A percentile compares a stretch with the other conserved stretches of the same genome.
Conservation (phyloP, 2,888 invertebrate genomes). For the Rhorus exstirpatorius region DNA sequence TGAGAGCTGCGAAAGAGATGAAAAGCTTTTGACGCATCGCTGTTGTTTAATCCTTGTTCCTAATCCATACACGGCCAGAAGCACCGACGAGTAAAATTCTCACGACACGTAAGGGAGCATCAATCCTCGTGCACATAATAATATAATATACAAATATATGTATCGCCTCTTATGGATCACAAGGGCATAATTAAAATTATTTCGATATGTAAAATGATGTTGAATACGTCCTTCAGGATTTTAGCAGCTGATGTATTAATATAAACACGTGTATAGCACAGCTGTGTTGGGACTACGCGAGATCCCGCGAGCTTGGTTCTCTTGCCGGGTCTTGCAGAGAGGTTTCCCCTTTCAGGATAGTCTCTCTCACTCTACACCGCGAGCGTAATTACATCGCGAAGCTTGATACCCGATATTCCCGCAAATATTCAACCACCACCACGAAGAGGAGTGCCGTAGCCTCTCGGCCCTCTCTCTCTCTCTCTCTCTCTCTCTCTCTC, state of each 20-base stretch:
- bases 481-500: not conserved
- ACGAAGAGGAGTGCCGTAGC: not conserved
- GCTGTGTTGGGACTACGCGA: slow-evolving; percentile 5
- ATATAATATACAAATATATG: too few relatives aligned
- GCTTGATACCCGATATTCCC: slow-evolving; percentile 67
- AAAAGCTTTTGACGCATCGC: too few relatives aligned
- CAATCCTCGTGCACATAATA: too few relatives aligned
- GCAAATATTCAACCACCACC: slow-evolving; percentile 50
- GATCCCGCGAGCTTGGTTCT: not conserved
- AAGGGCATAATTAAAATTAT: too few relatives aligned
- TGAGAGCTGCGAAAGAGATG: too few relatives aligned
- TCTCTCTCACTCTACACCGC: slow-evolving; percentile 34
- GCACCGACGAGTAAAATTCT: too few relatives aligned
- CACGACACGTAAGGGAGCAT: too few relatives aligned
- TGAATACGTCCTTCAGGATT: not conserved
- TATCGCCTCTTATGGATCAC: too few relatives aligned
- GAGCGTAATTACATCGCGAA: slow-evolving; percentile 71
- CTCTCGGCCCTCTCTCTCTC: not conserved
- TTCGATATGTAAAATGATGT: too few relatives aligned
- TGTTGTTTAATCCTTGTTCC: too few relatives aligned
- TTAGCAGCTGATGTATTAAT: slow-evolving; percentile 2
- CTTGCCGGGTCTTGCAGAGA: slow-evolving; percentile 10
- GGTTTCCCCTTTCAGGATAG: slow-evolving; percentile 59
- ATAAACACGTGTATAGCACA: not conserved
- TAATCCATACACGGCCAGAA: too few relatives aligned